Evolutionary conservation across 2,888 invertebrate species (phyloP).

Genomic region (Isoperla grammatica): DNA sequence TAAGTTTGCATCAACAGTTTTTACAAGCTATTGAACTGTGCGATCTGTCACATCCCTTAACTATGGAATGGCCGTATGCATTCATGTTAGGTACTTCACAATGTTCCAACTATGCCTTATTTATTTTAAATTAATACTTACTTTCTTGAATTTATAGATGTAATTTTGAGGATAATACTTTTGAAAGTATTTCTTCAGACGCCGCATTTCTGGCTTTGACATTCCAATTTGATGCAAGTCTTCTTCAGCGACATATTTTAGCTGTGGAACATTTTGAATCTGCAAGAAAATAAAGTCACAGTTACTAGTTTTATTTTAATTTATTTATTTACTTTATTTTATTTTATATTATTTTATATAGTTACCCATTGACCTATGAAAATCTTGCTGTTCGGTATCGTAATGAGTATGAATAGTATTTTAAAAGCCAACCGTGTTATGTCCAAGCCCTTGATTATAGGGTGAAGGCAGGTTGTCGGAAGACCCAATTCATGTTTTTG

Average conservation of each 20-base stretch:
- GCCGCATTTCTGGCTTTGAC: slow-evolving; percentile 90
- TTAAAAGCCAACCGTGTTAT: neutral
- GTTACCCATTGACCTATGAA: neutral
- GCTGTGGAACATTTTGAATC: slow-evolving; percentile 77
- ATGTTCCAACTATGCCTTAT: slow-evolving; percentile 25
- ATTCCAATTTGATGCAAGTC: slow-evolving; percentile 89
- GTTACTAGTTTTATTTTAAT: neutral
- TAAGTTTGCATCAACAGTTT: too few relatives aligned
- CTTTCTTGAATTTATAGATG: slow-evolving; percentile 83
- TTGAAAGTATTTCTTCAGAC: slow-evolving; percentile 88
- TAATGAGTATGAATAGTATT: too few relatives aligned
- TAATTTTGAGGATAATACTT: slow-evolving; percentile 93
- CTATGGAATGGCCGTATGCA: too few relatives aligned
- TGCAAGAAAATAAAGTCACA: slow-evolving; percentile 29
- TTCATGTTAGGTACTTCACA: too few relatives aligned
- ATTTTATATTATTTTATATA: neutral
- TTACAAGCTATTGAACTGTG: too few relatives aligned
- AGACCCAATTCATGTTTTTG: neutral
- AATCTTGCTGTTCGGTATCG: too few relatives aligned
- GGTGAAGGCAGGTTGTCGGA: too few relatives aligned
- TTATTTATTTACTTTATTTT: neutral
- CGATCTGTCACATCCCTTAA: too few relatives aligned
- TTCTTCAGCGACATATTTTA: slow-evolving; percentile 91
- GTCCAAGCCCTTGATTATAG: neutral
- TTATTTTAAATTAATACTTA: slow-evolving; percentile 33